These are phyloP conservation scores for Drosophila tanythrix DNA, from an alignment of 2,888 invertebrate genomes.

Conservation along the genomic window DNA sequence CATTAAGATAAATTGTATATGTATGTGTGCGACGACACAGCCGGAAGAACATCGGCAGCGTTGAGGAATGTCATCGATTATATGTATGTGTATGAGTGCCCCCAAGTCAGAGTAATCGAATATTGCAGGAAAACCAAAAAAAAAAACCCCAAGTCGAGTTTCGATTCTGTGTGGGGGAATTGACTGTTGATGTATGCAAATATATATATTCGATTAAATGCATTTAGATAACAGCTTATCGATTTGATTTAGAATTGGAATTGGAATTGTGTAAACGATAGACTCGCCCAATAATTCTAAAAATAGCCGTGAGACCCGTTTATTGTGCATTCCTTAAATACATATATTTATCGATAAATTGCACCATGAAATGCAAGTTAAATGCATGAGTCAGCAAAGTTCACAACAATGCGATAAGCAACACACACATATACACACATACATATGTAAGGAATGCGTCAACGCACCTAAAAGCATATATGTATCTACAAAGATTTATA, in stretches of 20 bases:
- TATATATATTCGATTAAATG: background rate
- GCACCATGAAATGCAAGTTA: conserved; percentile 35
- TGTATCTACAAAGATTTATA: conserved; percentile 1
- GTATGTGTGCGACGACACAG: background rate
- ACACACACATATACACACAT: background rate
- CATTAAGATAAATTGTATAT: conserved; percentile 26
- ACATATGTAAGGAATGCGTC: conserved; percentile 32
- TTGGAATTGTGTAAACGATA: background rate
- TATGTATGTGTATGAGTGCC: background rate
- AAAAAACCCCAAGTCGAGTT: background rate
- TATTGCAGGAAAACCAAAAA: background rate
- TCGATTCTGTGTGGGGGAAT: background rate
- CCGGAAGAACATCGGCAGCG: background rate
- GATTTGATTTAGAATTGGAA: background rate
- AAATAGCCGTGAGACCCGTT: background rate
- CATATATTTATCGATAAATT: conserved; percentile 43
- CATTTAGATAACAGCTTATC: background rate
- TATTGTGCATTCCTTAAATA: background rate
- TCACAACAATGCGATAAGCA: conserved; percentile 20
- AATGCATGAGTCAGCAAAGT: conserved; percentile 24
- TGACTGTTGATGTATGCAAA: background rate
- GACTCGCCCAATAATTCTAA: background rate
- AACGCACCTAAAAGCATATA: conserved; percentile 29
- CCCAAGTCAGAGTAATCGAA: background rate
- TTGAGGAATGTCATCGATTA: conserved; percentile 18